Conservation (phyloP, 1,140 invertebrate genomes). For the Onthophagus taurus region DNA sequence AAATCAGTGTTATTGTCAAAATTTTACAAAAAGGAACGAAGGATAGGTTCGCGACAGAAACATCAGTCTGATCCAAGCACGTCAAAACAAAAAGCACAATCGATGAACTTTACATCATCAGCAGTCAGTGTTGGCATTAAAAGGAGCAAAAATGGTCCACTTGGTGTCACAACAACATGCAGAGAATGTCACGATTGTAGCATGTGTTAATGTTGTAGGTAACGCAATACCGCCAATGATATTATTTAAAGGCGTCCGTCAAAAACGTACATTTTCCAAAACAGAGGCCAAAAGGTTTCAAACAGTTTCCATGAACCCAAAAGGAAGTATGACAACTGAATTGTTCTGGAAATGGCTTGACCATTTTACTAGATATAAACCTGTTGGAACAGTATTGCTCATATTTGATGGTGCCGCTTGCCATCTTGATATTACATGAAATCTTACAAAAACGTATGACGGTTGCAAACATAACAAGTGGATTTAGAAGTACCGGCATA, state of each 20-base stretch:
- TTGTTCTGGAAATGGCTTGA: slow-evolving; percentile 28
- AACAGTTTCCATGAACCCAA: background rate
- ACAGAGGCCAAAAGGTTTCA: background rate
- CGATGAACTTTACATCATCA: too few relatives aligned
- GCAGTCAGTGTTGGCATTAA: too few relatives aligned
- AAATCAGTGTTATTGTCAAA: too few relatives aligned
- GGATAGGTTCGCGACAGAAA: background rate
- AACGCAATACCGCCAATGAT: slow-evolving; percentile 30
- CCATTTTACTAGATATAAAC: slow-evolving; percentile 29
- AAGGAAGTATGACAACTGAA: slow-evolving; percentile 27
- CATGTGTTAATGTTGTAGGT: slow-evolving; percentile 26
- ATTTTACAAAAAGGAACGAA: too few relatives aligned
- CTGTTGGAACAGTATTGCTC: slow-evolving; percentile 22
- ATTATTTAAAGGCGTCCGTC: slow-evolving; percentile 25
- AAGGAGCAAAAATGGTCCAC: too few relatives aligned
- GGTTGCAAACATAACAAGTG: too few relatives aligned
- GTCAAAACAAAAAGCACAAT: slow-evolving; percentile 2
- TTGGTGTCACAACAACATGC: too few relatives aligned
- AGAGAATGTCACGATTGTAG: slow-evolving; percentile 11
- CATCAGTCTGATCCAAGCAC: background rate
- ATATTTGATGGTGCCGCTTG: slow-evolving; percentile 31
- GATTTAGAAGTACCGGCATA: too few relatives aligned
- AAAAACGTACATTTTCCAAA: slow-evolving; percentile 15
- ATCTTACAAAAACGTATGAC: too few relatives aligned
- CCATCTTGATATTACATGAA: slow-evolving; percentile 29